Conservation (phyloP, 2,797 vertebrate genomes). For the Crenuchus spilurus region DNA sequence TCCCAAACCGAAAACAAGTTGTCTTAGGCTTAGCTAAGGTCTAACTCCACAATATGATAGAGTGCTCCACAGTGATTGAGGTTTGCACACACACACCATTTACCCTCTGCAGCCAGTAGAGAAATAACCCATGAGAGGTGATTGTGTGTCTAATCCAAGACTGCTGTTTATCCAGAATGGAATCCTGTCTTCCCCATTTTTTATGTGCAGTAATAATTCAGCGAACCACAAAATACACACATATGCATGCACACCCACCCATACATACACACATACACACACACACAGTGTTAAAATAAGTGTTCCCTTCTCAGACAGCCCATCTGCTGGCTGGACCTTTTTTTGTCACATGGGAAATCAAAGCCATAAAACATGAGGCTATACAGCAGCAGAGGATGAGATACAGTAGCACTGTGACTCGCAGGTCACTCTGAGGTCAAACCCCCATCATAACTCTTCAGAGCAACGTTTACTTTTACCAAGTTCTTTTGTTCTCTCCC, state of each 20-base stretch:
- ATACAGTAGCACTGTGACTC: slow-evolving; percentile 57
- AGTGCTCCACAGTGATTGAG: slow-evolving; percentile 15
- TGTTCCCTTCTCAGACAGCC: slow-evolving; percentile 28
- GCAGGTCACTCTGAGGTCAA: slow-evolving; percentile 41
- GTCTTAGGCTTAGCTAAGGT: slow-evolving; percentile 2
- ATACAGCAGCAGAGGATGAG: slow-evolving; percentile 46
- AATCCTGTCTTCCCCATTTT: slow-evolving; percentile 36
- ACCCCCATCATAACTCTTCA: slow-evolving; percentile 52
- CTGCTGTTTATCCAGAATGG: slow-evolving; percentile 38
- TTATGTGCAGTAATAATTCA: slow-evolving; percentile 44
- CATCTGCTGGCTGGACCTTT: slow-evolving; percentile 51
- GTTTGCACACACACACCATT: slow-evolving; percentile 24
- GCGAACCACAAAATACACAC: slow-evolving; percentile 37
- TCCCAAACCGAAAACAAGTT: slow-evolving; percentile 8
- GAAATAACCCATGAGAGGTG: slow-evolving; percentile 34
- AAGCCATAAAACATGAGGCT: slow-evolving; percentile 55
- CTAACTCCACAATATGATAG: slow-evolving; percentile 3
- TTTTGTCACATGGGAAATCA: slow-evolving; percentile 57
- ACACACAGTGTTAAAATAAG: slow-evolving; percentile 34
- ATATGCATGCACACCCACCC: slow-evolving; percentile 7
- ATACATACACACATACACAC: not conserved
- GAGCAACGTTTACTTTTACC: slow-evolving; percentile 54
- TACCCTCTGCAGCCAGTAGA: slow-evolving; percentile 13
- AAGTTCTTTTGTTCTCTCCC: slow-evolving; percentile 50
- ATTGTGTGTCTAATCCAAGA: slow-evolving; percentile 45